Evolutionary conservation across 2,888 invertebrate species (phyloP).

Genomic region (Sepioteuthis lessoniana): DNA sequence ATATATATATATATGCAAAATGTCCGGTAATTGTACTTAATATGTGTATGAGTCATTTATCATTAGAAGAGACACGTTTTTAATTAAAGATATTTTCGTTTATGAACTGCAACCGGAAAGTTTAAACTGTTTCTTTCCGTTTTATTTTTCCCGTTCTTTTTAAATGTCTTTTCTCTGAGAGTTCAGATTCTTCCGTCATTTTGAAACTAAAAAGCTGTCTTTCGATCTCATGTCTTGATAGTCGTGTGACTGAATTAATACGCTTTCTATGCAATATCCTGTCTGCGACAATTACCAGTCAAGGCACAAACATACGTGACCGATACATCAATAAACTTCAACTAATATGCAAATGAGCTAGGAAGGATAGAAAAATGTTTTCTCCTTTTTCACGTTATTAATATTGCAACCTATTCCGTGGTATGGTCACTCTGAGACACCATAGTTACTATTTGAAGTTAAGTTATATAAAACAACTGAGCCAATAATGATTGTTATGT

Average conservation of each 20-base stretch:
- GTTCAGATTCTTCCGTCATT: not conserved
- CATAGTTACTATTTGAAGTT: too few relatives aligned
- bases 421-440: too few relatives aligned
- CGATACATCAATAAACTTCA: too few relatives aligned
- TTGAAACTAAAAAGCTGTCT: not conserved
- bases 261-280: conserved; percentile 33
- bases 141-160: not conserved
- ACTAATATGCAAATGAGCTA: too few relatives aligned
- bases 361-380: too few relatives aligned
- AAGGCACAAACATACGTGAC: not conserved
- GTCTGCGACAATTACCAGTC: not conserved
- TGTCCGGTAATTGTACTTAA: not conserved
- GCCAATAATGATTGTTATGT: too few relatives aligned
- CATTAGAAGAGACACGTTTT: not conserved
- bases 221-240: not conserved
- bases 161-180: not conserved
- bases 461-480: too few relatives aligned
- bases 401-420: too few relatives aligned
- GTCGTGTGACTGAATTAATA: not conserved
- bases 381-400: too few relatives aligned
- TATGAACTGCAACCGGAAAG: not conserved
- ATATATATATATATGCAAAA: too few relatives aligned
- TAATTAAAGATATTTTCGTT: conserved; percentile 16
- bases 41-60: not conserved
- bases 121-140: not conserved